Base-by-base conservation (phyloP, 2,888 invertebrate species). In the Dolomedes plantarius region DNA sequence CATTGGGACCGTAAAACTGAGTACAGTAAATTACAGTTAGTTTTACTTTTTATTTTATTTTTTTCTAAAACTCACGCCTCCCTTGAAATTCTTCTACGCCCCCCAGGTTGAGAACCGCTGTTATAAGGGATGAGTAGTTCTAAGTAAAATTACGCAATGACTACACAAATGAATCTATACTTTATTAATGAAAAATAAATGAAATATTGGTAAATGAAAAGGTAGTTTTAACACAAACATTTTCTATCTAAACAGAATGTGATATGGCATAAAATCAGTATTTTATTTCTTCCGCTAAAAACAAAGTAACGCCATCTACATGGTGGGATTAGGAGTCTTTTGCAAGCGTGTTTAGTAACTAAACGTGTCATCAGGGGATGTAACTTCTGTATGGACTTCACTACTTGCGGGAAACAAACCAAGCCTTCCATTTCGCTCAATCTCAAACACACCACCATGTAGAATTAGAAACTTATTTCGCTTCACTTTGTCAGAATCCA, bases 401-500 rank as follows among this genome's bases (percentile, higher is more conserved):
- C 28, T 56, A 50, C 68, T 74, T 28, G 81, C 75, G 13, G 41
- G 39, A 29, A 29, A 39, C 13, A 81, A 32, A 41, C 46, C 62
- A 11, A 29, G 46, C 28, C 65, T 71, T 11, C 83, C 65, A 9
- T 28, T 39, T 27, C 79, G 41, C 28, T 86, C 86, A 11, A 86
- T 76, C 31, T 87, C 83, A 28, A 87, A 88, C 13, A 87, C 87
- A 11, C 88, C 88, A 5, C 88, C 88, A 50, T 88, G 88, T n/a
- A 88, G 81, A 11, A 88, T 87, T 9, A 87, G 72, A 56, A 88
- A 88, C 29, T 86, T 85, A 64, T 87, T 81, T 7, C 88, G 72
- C 36, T 80, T 79, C 1, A 88, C 86, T 31, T 71, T 85, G 23
- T 86, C 87, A 2, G 87, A 82, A 28, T 88, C 88, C n/a, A 88